Base-by-base conservation (phyloP, 1,140 invertebrate species). In the Drosophila suzukii region DNA sequence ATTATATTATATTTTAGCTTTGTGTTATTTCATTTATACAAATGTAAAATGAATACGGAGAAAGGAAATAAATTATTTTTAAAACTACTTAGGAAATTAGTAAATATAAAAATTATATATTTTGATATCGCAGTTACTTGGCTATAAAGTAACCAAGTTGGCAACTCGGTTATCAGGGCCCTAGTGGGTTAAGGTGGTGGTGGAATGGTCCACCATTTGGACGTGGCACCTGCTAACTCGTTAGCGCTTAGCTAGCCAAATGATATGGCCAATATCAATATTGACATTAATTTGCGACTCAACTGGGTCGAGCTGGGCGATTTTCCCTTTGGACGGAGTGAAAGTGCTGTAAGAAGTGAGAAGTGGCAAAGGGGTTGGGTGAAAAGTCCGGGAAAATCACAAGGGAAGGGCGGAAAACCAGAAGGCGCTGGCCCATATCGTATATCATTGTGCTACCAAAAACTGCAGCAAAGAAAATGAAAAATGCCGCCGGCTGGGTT, bases 261-360 rank as follows among this genome's bases (percentile, higher is more conserved):
- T 72, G 71, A 79, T 72, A 54, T 58, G 80, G 53, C 71, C 71
- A 83, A 83, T 75, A 79, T 75, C 81, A 83, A 83, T 83, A 84
- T 83, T 84, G 81, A 84, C 80, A 80, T 79, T 84, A 79, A 84
- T 84, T 79, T 84, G 59, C 56, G 49, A 36, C 56, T 66, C 57
- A 75, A 50, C 54, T 54, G 58, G 61, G 46, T 36, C 20, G 20
- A 44, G 38, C 17, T 7, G 27, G 27, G 38, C 30, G 30, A 6
- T 62, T 8, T 62, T 53, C 50, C 36, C 15, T 62, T 41, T 58
- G 8, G 7, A 6, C 20, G n/a, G 11, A 68, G 67, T 71, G 63
- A 70, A 71, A 71, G 67, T 70, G 30, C 49, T 17, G 20, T 12
- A 2, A 30, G 11, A 30, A 46, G 56, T 32, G 2, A 30, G 11